These are phyloP conservation scores for Corvus cornix DNA, from an alignment of 2,113 vertebrate species.

Conservation along the genomic window DNA sequence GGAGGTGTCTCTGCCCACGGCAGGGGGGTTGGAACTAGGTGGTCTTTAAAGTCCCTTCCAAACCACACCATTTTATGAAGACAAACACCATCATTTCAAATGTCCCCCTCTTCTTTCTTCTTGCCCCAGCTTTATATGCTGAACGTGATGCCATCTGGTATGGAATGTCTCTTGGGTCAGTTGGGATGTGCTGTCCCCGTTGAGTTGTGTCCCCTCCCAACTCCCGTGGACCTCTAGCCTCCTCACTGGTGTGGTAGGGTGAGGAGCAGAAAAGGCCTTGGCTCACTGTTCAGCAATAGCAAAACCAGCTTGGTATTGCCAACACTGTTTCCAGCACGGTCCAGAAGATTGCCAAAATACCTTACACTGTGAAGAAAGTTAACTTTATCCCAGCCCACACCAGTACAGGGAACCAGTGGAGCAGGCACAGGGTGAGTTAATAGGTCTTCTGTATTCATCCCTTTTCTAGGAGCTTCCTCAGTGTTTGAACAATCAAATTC, in stretches of 20 bases:
- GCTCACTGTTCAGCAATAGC: not conserved
- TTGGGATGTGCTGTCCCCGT: not conserved
- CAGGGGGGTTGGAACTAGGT: not conserved
- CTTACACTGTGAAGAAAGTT: not conserved
- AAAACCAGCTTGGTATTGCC: not conserved
- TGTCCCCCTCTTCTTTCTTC: not conserved
- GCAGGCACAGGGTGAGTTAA: not conserved
- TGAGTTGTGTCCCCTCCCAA: not conserved
- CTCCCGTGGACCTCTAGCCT: not conserved
- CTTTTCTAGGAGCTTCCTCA: not conserved
- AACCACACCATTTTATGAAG: not conserved
- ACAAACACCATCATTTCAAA: not conserved
- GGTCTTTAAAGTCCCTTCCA: not conserved
- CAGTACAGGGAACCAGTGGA: not conserved
- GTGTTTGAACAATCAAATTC: not conserved
- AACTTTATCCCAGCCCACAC: not conserved
- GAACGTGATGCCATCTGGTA: not conserved
- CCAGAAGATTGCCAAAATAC: not conserved
- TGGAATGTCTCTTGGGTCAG: not conserved
- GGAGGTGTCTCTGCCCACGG: not conserved
- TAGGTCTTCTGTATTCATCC: not conserved
- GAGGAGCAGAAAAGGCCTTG: not conserved
- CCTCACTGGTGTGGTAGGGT: not conserved
- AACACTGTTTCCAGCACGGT: accelerated
- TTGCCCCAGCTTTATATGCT: not conserved